These are phyloP conservation scores for Hyperoodon ampullatus DNA, from an alignment of 2,113 vertebrate genomes.

Conservation along the genomic window DNA sequence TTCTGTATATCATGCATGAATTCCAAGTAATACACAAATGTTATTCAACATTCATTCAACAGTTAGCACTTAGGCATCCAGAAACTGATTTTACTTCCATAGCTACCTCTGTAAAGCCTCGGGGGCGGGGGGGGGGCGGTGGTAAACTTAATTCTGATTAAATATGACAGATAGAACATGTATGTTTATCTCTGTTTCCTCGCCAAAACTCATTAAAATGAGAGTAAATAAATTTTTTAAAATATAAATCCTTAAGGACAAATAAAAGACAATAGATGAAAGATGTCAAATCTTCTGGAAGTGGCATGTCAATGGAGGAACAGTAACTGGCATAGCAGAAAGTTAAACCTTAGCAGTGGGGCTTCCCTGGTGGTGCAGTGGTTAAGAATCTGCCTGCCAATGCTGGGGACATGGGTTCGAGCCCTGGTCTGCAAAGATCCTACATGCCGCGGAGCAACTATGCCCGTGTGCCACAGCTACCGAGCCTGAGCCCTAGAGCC, in stretches of 20 bases:
- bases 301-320: neutral
- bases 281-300: neutral
- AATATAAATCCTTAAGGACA: neutral
- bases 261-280: conserved; percentile 15
- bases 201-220: conserved; percentile 20
- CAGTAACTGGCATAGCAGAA: neutral
- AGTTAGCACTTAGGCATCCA: neutral
- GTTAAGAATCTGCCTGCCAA: too few relatives aligned
- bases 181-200: neutral
- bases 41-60: neutral
- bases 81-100: neutral
- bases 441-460: too few relatives aligned
- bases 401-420: too few relatives aligned
- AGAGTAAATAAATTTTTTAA: neutral
- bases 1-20: neutral
- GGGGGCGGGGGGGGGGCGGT: fast-evolving
- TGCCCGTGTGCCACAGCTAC: too few relatives aligned
- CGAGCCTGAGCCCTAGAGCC: too few relatives aligned
- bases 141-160: neutral
- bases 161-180: neutral
- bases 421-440: too few relatives aligned
- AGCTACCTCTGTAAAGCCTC: neutral
- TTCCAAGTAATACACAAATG: neutral
- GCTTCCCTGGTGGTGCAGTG: too few relatives aligned
- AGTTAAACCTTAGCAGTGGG: neutral